phyloP scores from a whole-genome alignment of 1,140 invertebrate species.

The Phenacoccus solenopsis region DNA sequence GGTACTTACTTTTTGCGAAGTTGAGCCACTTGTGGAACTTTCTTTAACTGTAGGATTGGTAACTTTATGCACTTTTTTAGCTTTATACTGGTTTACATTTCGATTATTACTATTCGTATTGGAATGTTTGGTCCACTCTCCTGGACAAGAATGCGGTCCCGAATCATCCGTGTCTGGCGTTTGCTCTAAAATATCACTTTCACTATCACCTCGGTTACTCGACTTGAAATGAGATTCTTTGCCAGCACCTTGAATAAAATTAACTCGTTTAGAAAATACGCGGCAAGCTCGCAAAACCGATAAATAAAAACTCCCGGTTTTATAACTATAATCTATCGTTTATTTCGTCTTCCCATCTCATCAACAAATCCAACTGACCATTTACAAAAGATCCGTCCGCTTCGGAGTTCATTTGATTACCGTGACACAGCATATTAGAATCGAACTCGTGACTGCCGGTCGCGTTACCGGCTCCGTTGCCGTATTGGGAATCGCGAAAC shows the following conservation, averaged over 20 bases:
- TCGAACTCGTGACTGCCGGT: neutral
- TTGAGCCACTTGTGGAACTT: neutral
- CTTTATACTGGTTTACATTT: neutral
- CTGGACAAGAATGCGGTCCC: conserved; percentile 39
- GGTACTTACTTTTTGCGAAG: neutral
- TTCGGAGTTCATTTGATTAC: conserved; percentile 10
- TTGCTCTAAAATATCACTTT: conserved; percentile 43
- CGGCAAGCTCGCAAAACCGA: neutral
- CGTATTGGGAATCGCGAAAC: conserved; percentile 50
- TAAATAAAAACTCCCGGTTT: neutral
- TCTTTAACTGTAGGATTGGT: neutral
- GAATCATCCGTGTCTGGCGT: conserved; percentile 52
- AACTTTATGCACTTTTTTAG: conserved; percentile 8
- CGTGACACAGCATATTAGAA: neutral
- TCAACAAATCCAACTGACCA: conserved; percentile 15
- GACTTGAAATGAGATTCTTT: conserved; percentile 33
- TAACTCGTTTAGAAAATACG: conserved; percentile 21
- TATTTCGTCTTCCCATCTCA: conserved; percentile 12
- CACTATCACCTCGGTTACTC: conserved; percentile 41
- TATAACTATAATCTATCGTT: neutral
- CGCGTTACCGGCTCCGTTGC: conserved; percentile 35
- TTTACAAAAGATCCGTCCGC: conserved; percentile 19
- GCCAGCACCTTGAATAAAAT: conserved; percentile 33
- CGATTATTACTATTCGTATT: conserved; percentile 20
- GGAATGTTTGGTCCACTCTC: conserved; percentile 31